Evolutionary conservation across 2,113 vertebrate genomes (phyloP).

Genomic region (Mus pahari): DNA sequence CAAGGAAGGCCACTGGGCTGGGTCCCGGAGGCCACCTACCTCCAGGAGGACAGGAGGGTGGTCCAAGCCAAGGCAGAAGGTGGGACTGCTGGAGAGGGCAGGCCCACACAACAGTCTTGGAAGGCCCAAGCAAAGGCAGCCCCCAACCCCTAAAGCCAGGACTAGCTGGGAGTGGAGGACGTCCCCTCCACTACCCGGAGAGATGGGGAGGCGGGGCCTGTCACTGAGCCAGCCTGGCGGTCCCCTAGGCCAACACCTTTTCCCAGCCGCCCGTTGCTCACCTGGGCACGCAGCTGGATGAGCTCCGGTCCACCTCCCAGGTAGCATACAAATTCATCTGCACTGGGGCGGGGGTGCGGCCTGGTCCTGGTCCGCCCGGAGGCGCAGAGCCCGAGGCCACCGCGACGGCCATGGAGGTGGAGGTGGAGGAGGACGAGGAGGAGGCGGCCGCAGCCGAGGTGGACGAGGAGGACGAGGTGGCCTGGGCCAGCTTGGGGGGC

Average conservation of each 20-base stretch:
- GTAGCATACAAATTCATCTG: conserved; percentile 96
- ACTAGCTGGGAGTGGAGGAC: not conserved
- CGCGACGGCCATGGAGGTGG: conserved; percentile 79
- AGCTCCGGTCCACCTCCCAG: conserved; percentile 95
- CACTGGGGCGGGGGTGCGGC: conserved; percentile 88
- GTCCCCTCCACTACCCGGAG: not conserved
- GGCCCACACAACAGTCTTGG: not conserved
- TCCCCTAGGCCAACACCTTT: not conserved
- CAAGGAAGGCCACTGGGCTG: conserved; percentile 36
- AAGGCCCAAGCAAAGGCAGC: not conserved
- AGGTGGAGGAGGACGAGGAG: conserved; percentile 77
- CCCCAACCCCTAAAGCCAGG: not conserved
- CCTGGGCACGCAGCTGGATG: conserved; percentile 95
- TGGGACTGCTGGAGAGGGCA: conserved; percentile 49
- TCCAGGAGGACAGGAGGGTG: not conserved
- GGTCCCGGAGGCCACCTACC: not conserved
- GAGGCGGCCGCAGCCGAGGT: conserved; percentile 73
- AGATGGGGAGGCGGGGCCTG: not conserved
- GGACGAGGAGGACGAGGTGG: conserved; percentile 74
- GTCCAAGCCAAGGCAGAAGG: conserved; percentile 53
- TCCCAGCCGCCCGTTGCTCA: conserved; percentile 74
- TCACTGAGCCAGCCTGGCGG: not conserved
- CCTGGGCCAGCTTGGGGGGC: conserved; percentile 74
- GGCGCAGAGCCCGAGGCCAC: conserved; percentile 84
- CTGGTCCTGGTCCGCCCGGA: conserved; percentile 89